Evolutionary conservation across 2,797 vertebrate genomes (phyloP), one percentile per base, ranked within the genome.

Genomic region (Pagetopsis macropterus): DNA sequence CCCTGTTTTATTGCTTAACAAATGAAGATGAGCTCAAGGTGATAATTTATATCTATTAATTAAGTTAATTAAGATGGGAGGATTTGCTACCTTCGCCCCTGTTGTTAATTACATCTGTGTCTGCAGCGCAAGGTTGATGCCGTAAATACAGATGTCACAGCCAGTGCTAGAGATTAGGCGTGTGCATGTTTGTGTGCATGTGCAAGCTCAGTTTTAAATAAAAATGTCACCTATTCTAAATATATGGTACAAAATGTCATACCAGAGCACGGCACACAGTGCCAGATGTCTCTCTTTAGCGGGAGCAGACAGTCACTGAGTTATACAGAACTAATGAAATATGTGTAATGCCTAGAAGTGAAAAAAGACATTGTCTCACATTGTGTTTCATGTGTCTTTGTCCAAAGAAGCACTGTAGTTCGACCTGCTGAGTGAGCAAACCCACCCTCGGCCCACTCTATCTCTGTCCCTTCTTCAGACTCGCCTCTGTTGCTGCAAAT

Each of bases 41-140:
- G 88, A 93, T 92, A 93, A 93, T 94, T 94, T 94, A 92, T 90
- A 91, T 89, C 86, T 88, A 89, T 92, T 93, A 93, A 95, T 95
- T 91, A 93, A 92, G 81, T 91, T 91, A 72, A 93, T 93, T 92
- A 92, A 91, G 87, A 90, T 85, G 76, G 85, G 83, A 85, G 76
- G 79, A 90, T 92, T 91, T 88, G 76, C 87, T 82, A 89, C 86
- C 76, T 65, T 68, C 74, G 67, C 86, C 81, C 80, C 72, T 83
- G 77, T 88, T 83, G 84, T 91, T 93, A 93, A 94, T 93, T 92
- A 91, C 72, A 76, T 87, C 68, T 81, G 41, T 69, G 75, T 81
- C 76, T 79, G 72, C 78, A 76, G 50, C 17, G 23, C 65, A 61
- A 69, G 31, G 67, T 66, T 74, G 72, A 86, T 74, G 72, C 19